A percentile compares a stretch with the other conserved stretches of the same genome.
These are phyloP conservation scores for Melanargia galathea DNA, from an alignment of 2,888 invertebrate genomes.

Conservation along the genomic window DNA sequence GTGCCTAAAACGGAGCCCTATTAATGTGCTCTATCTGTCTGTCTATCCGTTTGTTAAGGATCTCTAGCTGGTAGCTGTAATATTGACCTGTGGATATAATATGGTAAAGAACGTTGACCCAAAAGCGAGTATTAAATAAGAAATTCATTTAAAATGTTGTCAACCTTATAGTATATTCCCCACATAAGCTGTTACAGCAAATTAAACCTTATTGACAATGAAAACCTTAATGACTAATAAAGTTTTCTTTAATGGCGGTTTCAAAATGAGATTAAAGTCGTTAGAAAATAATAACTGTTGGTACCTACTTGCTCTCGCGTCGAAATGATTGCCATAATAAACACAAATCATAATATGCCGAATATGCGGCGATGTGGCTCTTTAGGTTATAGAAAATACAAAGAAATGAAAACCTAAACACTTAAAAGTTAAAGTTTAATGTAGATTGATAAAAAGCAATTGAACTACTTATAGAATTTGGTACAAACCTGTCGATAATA, in stretches of 20 bases:
- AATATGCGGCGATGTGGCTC: conserved; percentile 32
- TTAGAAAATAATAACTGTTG: conserved; percentile 61
- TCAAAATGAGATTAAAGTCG: conserved; percentile 51
- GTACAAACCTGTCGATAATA: conserved; percentile 47
- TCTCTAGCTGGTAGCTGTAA: no score
- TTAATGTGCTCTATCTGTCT: no score
- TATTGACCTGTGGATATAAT: no score
- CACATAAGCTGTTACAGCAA: conserved; percentile 28
- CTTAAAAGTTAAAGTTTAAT: conserved; percentile 16
- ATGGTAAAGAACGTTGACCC: no score
- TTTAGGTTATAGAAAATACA: conserved; percentile 12
- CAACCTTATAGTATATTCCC: conserved; percentile 8
- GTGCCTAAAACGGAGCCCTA: no score
- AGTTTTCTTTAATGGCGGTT: conserved; percentile 43
- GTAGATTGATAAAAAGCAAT: background rate
- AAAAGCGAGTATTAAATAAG: no score
- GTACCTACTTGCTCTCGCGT: conserved; percentile 60
- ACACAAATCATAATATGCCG: conserved; percentile 54
- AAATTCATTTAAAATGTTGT: background rate
- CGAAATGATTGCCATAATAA: conserved; percentile 64
- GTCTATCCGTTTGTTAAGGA: no score
- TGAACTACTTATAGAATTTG: conserved; percentile 32
- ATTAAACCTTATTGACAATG: conserved; percentile 34
- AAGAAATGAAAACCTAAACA: conserved; percentile 9
- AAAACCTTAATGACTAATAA: conserved; percentile 39